These are phyloP conservation scores for Nebria salina DNA, from an alignment of 2,888 invertebrate genomes.

Conservation along the genomic window DNA sequence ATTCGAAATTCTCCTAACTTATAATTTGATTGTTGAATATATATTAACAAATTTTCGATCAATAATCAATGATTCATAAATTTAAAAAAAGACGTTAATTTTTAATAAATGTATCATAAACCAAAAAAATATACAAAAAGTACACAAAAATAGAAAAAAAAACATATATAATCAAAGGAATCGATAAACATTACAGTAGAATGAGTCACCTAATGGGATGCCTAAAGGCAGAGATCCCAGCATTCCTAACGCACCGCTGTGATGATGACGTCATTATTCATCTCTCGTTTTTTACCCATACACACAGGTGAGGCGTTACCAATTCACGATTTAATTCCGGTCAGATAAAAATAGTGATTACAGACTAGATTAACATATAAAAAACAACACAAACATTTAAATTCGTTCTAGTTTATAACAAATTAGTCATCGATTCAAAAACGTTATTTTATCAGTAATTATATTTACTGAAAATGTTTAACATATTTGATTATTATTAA, in stretches of 20 bases:
- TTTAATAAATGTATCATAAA: neutral
- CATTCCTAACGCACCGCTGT: constrained; percentile 25
- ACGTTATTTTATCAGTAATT: constrained; percentile 6
- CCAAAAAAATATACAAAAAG: neutral
- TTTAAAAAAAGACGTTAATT: neutral
- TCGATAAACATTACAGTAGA: neutral
- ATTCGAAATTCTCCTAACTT: too few relatives aligned
- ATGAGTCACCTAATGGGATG: neutral
- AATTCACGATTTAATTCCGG: constrained; percentile 13
- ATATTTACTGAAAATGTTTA: neutral
- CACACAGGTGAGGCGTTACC: constrained; percentile 10
- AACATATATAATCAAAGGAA: neutral
- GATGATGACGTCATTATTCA: constrained; percentile 6
- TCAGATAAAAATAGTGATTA: constrained; percentile 15
- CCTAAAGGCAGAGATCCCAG: constrained; percentile 13
- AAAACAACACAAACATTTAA: neutral
- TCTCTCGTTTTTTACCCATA: neutral
- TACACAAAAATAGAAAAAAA: neutral
- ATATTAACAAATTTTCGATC: too few relatives aligned
- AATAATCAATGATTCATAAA: neutral
- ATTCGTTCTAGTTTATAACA: neutral
- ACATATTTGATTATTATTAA: neutral
- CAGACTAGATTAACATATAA: neutral
- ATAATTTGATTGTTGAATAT: too few relatives aligned
- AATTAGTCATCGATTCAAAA: constrained; percentile 2